Evolutionary conservation across 2,888 invertebrate species (phyloP).

Genomic region (Nezara viridula): DNA sequence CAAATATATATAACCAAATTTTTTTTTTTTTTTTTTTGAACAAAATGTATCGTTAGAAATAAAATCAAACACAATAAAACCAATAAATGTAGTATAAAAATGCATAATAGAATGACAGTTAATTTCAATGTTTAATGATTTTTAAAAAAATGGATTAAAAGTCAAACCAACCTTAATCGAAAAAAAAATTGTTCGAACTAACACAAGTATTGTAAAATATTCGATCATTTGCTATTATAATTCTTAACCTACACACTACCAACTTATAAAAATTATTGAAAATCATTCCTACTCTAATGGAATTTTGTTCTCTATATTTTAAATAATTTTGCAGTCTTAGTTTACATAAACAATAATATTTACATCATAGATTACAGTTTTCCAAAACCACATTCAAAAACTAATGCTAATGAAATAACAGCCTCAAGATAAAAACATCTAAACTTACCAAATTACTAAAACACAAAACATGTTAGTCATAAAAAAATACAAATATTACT

Average conservation of each 20-base stretch:
- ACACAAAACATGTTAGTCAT: neutral
- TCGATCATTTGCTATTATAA: neutral
- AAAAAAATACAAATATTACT: conserved; percentile 7
- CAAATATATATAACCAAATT: neutral
- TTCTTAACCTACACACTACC: neutral
- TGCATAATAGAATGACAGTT: conserved; percentile 39
- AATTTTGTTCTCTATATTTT: conserved; percentile 30
- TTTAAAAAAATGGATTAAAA: neutral
- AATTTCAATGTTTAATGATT: neutral
- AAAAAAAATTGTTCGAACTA: neutral
- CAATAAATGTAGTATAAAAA: neutral
- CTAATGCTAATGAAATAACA: conserved; percentile 32
- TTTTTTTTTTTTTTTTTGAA: neutral
- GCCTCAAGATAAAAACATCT: conserved; percentile 24
- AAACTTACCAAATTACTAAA: neutral
- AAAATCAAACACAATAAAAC: conserved; percentile 23
- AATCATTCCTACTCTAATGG: conserved; percentile 29
- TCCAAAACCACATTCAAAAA: conserved; percentile 37
- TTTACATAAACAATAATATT: neutral
- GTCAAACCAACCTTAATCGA: neutral
- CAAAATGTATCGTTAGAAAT: neutral
- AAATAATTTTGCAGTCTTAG: conserved; percentile 16
- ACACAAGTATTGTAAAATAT: neutral
- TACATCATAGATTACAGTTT: conserved; percentile 13
- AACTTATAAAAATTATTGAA: conserved; percentile 11